Evolutionary conservation across 2,888 invertebrate genomes (phyloP), one percentile per base, ranked within the genome.

Genomic region (Myathropa florea): DNA sequence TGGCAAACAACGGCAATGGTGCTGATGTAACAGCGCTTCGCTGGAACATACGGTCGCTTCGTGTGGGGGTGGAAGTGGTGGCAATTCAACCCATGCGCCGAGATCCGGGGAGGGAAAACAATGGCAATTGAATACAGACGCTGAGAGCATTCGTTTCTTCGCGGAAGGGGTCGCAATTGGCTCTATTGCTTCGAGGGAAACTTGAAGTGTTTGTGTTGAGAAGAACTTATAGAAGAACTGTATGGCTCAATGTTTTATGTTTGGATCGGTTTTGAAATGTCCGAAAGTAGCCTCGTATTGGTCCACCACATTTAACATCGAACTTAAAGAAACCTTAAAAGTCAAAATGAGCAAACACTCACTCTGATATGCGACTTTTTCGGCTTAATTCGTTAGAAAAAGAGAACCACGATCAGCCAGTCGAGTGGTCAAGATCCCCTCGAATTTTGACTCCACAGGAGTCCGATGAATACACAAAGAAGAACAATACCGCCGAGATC

Each of bases 1-100:
- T 30, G 64, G 73, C 85, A 86, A 86, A 86, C 81, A 86, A 86
- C 86, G 75, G 64, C 18, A 46, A 78, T 79, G 79, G 60, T 39
- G 86, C 71, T 82, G 86, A 79, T 78, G 78, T 82, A 73, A 76
- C 63, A 64, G 36, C 72, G 68, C 85, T 67, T 77, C 24, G 46
- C 46, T 77, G 81, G 81, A 81, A 64, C 85, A 81, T 81, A 81
- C 72, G 68, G 57, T 28, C 36, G 63, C 10, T 6, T 60, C 26
- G 30, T 46, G 57, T 12, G 59, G 23, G 18, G 33, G 18, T 73
- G 26, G 24, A 14, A 21, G 60, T 18, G 33, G 60, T 33, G 65
- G 57, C 46, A 71, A 67, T 46, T 65, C 23, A 81, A 63, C 81
- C 81, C 72, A 71, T 26, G 7, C 23, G 24, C 23, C 24, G 57